Percentiles rank a stretch among this genome's conserved stretches.
Evolutionary conservation across 2,888 invertebrate genomes (phyloP).

Genomic region (Pseudeuparius sepicola): DNA sequence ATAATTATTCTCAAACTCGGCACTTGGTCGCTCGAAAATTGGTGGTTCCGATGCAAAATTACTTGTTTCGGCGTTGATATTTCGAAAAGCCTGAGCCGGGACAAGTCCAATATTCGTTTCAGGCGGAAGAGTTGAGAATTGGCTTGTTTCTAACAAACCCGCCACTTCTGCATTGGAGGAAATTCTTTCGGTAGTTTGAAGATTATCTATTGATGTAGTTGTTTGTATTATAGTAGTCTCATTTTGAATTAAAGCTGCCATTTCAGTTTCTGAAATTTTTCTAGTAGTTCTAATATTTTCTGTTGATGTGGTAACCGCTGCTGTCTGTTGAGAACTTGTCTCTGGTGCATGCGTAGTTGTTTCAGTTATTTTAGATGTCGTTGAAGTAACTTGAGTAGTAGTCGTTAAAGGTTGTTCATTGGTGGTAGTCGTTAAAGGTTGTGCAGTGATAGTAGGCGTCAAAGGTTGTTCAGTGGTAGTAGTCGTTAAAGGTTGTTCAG

Average conservation of each 20-base stretch:
- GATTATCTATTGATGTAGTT: constrained; percentile 10
- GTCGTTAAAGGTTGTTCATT: constrained; percentile 11
- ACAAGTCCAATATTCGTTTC: constrained; percentile 2
- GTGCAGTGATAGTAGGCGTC: too few relatives aligned
- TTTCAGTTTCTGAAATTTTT: constrained; percentile 7
- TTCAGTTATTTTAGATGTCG: constrained; percentile 14
- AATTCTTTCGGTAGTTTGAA: constrained; percentile 12
- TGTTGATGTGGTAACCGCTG: constrained; percentile 5
- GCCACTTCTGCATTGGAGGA: too few relatives aligned
- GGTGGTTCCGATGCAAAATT: too few relatives aligned
- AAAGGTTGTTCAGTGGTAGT: too few relatives aligned
- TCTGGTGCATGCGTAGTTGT: constrained; percentile 6
- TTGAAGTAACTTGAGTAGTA: constrained; percentile 15
- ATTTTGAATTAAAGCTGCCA: not conserved
- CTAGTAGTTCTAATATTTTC: constrained; percentile 11
- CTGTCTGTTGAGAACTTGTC: constrained; percentile 9
- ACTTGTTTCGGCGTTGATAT: too few relatives aligned
- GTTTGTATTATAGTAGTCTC: constrained; percentile 13
- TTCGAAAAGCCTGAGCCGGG: too few relatives aligned
- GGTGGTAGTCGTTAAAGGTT: constrained; percentile 11
- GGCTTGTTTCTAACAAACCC: too few relatives aligned
- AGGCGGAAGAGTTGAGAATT: constrained; percentile 5
- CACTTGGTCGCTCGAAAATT: too few relatives aligned
- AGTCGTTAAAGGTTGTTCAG: constrained; percentile 11
- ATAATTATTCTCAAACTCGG: too few relatives aligned